Percentiles rank a stretch among this genome's conserved stretches.
phyloP scores from a whole-genome alignment of 2,113 vertebrate genomes.

The Poeciliopsis turrubarensis region DNA sequence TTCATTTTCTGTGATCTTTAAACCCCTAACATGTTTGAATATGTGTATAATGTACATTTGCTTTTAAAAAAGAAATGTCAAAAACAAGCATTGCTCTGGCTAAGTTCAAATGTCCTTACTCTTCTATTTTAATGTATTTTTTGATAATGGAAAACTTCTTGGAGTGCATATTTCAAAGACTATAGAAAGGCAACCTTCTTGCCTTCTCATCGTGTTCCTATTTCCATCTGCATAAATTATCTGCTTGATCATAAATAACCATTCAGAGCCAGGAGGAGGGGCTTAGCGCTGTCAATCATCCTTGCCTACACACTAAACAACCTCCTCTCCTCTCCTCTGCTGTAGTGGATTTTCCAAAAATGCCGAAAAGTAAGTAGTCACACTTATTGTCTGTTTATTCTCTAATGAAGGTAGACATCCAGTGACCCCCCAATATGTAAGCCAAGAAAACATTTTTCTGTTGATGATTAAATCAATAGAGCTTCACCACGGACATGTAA shows the following conservation, averaged over 20 bases:
- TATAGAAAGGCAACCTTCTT: not conserved
- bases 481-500: slow-evolving; percentile 96
- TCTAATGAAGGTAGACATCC: slow-evolving; percentile 49
- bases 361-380: not conserved
- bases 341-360: no score
- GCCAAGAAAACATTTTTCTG: slow-evolving; percentile 92
- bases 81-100: not conserved
- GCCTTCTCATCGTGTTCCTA: no score
- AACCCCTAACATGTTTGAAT: no score
- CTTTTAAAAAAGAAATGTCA: not conserved
- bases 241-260: no score
- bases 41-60: no score
- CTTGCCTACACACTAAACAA: no score
- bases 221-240: no score
- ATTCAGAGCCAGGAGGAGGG: no score
- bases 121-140: not conserved
- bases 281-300: no score
- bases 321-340: no score
- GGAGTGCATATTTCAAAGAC: not conserved
- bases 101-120: not conserved
- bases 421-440: slow-evolving; percentile 86
- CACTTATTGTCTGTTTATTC: not conserved
- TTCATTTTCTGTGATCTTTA: no score
- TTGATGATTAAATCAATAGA: slow-evolving; percentile 99
- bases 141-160: not conserved